A percentile compares a stretch with the other conserved stretches of the same genome.
These are phyloP conservation scores for Hedychridium roseum DNA, from an alignment of 2,888 invertebrate species.

Conservation along the genomic window DNA sequence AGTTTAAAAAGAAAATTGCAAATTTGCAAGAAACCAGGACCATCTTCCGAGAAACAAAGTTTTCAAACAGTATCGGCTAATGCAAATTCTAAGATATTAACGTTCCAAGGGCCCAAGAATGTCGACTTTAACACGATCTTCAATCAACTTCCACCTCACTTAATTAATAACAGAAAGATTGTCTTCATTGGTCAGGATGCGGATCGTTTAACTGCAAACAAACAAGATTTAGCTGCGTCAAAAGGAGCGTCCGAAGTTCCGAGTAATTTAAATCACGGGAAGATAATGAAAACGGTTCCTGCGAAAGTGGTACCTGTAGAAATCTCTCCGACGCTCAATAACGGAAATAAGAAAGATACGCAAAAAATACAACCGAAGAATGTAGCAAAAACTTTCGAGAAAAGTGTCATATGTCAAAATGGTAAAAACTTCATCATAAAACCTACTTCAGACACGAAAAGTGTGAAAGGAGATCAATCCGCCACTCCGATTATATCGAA, in stretches of 20 bases:
- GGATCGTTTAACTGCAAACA: constrained; percentile 13
- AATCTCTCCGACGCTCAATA: not conserved
- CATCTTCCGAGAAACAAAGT: not conserved
- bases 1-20: too few species aligned
- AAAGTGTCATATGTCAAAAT: constrained; percentile 36
- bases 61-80: constrained; percentile 19
- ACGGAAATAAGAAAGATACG: constrained; percentile 1
- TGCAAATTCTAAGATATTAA: constrained; percentile 37
- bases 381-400: constrained; percentile 18
- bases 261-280: constrained; percentile 10
- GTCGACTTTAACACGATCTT: constrained; percentile 44
- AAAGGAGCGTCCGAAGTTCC: too few species aligned
- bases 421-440: constrained; percentile 43
- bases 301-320: constrained; percentile 10
- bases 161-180: constrained; percentile 42
- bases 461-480: too few species aligned
- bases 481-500: not conserved
- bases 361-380: constrained; percentile 5
- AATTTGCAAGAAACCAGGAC: not conserved
- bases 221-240: too few species aligned
- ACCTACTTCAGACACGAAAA: constrained; percentile 8
- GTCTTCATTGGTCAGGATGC: constrained; percentile 42
- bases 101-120: constrained; percentile 41
- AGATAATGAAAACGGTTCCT: constrained; percentile 14
- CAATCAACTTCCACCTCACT: constrained; percentile 42